Evolutionary conservation across 1,140 invertebrate species (phyloP).

Genomic region (Eriocheir sinensis): DNA sequence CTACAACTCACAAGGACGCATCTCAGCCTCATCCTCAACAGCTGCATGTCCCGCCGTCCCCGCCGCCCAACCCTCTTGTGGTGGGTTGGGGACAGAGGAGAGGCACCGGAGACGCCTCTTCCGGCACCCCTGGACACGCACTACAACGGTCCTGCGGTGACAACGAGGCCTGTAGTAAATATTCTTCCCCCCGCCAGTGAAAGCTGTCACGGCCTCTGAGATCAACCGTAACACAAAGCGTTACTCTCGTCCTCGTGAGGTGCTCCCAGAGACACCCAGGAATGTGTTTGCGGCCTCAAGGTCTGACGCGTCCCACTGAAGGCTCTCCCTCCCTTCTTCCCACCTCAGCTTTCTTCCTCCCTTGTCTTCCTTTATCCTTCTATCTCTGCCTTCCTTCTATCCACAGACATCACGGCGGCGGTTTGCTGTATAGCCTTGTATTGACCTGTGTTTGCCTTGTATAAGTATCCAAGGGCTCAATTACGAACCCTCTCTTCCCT

Average conservation of each 20-base stretch:
- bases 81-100: background rate
- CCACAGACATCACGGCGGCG: too few species aligned
- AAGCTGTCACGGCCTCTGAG: background rate
- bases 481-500: too few species aligned
- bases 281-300: background rate
- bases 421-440: too few species aligned
- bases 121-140: background rate
- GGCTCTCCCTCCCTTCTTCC: background rate
- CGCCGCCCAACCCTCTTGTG: too few species aligned
- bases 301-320: background rate
- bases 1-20: background rate
- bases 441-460: too few species aligned
- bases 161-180: background rate
- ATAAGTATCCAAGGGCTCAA: too few species aligned
- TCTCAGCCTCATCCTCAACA: background rate
- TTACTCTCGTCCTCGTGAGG: background rate
- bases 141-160: background rate
- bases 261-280: background rate
- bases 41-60: background rate
- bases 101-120: background rate
- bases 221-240: background rate
- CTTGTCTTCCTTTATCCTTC: background rate
- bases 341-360: background rate
- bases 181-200: background rate
- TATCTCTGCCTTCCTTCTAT: background rate